Percentiles rank a stretch among this genome's conserved stretches.
Evolutionary conservation across 2,888 invertebrate genomes (phyloP).

Genomic region (Eupithecia abbreviata): DNA sequence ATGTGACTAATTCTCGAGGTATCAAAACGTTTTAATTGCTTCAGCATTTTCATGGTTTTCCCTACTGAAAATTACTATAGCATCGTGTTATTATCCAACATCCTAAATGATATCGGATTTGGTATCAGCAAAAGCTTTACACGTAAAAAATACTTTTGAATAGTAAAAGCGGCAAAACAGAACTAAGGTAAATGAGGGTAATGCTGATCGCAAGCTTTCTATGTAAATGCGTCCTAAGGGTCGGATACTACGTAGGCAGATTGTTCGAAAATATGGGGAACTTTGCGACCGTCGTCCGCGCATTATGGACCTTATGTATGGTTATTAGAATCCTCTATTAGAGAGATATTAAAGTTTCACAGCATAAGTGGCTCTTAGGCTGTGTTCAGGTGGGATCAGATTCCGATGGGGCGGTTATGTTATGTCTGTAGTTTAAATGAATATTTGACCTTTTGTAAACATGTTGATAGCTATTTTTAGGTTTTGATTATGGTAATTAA

Average conservation of each 20-base stretch:
- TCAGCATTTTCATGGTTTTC: neutral
- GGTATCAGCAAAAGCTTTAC: neutral
- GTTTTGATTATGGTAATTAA: neutral
- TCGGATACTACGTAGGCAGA: constrained; percentile 50
- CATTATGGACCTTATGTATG: constrained; percentile 21
- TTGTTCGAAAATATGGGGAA: constrained; percentile 51
- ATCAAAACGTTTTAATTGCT: neutral
- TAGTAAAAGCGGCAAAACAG: neutral
- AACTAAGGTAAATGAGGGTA: neutral
- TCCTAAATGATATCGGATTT: too few relatives aligned
- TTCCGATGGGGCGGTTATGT: constrained; percentile 16
- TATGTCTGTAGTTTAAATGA: constrained; percentile 10
- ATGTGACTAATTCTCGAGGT: neutral
- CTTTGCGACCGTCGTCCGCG: constrained; percentile 42
- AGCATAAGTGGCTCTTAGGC: constrained; percentile 28
- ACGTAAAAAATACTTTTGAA: neutral
- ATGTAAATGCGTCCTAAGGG: constrained; percentile 39
- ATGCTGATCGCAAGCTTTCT: constrained; percentile 12
- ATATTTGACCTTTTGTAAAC: constrained; percentile 14
- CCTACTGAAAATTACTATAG: neutral
- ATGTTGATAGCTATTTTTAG: constrained; percentile 2
- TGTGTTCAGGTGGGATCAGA: constrained; percentile 27
- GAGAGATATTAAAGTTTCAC: constrained; percentile 39
- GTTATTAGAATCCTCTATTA: constrained; percentile 38
- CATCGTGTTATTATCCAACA: too few relatives aligned